A percentile compares a stretch with the other conserved stretches of the same genome.
Evolutionary conservation across 2,888 invertebrate species (phyloP).

Genomic region (Patella ulyssiponensis): DNA sequence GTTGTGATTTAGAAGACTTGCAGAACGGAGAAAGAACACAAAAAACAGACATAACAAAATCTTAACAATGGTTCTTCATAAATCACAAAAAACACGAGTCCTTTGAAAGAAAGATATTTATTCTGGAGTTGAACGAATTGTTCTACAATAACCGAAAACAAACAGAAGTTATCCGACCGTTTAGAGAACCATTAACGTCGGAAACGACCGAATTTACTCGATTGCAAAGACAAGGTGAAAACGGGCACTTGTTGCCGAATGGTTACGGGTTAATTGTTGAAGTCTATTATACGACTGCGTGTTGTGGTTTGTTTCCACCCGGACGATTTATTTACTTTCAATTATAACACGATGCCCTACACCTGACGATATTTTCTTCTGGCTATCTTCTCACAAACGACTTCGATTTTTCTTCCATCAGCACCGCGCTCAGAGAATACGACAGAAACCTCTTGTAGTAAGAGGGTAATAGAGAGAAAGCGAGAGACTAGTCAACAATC

Average conservation of each 20-base stretch:
- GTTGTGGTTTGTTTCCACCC: conserved; percentile 13
- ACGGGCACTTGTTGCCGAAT: conserved; percentile 5
- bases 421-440: no score
- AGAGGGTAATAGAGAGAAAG: no score
- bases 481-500: no score
- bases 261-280: not conserved
- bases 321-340: conserved; percentile 22
- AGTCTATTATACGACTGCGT: not conserved
- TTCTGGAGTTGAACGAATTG: no score
- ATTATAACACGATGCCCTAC: conserved; percentile 19
- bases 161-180: conserved; percentile 3
- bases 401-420: conserved; percentile 14
- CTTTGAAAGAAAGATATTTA: no score
- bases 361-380: conserved; percentile 21
- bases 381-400: conserved; percentile 1
- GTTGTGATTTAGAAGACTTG: no score
- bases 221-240: conserved; percentile 17
- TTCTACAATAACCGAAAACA: not conserved
- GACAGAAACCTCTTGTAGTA: no score
- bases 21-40: no score
- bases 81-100: no score
- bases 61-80: no score
- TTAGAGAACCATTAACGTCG: conserved; percentile 18
- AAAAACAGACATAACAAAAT: no score
- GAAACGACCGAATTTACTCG: conserved; percentile 31